Evolutionary conservation across 1,140 invertebrate genomes (phyloP), one percentile per base, ranked within the genome.

Genomic region (Vanessa atalanta): DNA sequence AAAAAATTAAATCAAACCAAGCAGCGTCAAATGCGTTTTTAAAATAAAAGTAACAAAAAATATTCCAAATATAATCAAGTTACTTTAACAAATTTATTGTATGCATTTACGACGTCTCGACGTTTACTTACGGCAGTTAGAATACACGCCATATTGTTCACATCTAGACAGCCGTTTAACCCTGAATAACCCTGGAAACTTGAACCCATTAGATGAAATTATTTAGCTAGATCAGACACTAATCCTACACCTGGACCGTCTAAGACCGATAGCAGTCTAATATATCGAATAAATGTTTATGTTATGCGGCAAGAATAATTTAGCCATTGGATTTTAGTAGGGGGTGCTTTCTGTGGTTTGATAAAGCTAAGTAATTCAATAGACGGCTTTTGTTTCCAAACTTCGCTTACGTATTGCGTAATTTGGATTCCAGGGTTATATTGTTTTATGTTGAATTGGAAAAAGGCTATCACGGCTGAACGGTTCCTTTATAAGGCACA

Each of bases 231-330:
- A 57, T 53, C 50, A 43, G 37, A 43, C 37, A 6, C 20, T 57
- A 57, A 57, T 23, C 16, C 53, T 4, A 23, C 53, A 57, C 53
- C 53, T 57, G 53, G 16, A 57, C 16, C 53, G 53, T 57, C 53
- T 57, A 12, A 23, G 53, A 57, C 53, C 53, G 53, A 57, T 57
- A 57, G 23, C 53, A 57, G 53, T 57, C 16, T 57, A 55, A 55
- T 55, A 43, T 43, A 57, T 57, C 53, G 11, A 69, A 69, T 69
- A 60, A 69, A 69, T 69, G 55, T 69, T 69, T 69, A 69, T 55
- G 67, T 69, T 60, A 69, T 69, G 55, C 53, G 53, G 31, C 20
- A 48, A 60, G 67, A 69, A 69, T 69, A 69, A 69, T 69, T 69
- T 69, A 60, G 67, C 67, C 47, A 37, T 69, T 69, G 13, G 53